A percentile compares a stretch with the other conserved stretches of the same genome.
These are phyloP conservation scores for Geococcyx californianus DNA, from an alignment of 2,113 vertebrate genomes.

Conservation along the genomic window DNA sequence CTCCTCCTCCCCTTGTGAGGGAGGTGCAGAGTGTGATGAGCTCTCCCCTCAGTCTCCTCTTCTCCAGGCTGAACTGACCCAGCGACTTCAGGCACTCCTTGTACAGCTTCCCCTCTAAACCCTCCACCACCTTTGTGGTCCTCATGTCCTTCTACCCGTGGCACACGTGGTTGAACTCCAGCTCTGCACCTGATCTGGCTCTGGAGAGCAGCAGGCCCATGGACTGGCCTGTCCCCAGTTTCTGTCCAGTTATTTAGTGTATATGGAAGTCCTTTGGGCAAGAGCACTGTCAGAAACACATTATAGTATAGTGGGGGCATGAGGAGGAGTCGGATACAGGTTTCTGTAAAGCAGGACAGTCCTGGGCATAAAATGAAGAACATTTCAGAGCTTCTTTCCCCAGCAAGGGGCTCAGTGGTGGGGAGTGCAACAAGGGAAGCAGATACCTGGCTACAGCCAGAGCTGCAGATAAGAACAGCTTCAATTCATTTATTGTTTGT, in stretches of 20 bases:
- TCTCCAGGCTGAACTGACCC: too few species aligned
- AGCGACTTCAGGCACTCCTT: too few species aligned
- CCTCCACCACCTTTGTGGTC: too few species aligned
- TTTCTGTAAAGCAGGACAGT: background rate
- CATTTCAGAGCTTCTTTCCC: background rate
- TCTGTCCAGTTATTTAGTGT: background rate
- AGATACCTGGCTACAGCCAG: background rate
- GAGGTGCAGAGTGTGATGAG: too few species aligned
- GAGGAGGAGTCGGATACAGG: background rate
- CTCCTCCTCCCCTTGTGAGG: too few species aligned
- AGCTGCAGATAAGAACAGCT: background rate
- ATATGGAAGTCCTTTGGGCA: background rate
- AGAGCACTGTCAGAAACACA: background rate
- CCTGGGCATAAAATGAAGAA: background rate
- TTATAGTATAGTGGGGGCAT: accelerated
- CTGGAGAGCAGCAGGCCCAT: background rate
- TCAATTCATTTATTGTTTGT: background rate
- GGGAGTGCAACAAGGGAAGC: background rate
- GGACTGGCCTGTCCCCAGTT: background rate
- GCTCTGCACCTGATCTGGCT: background rate
- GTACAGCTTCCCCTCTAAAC: too few species aligned
- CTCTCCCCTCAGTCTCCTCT: too few species aligned
- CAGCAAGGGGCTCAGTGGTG: background rate
- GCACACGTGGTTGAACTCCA: background rate
- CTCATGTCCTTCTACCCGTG: background rate